A percentile compares a stretch with the other conserved stretches of the same genome.
Evolutionary conservation across 2,888 invertebrate species (phyloP).

Genomic region (Hydropsyche betteni): DNA sequence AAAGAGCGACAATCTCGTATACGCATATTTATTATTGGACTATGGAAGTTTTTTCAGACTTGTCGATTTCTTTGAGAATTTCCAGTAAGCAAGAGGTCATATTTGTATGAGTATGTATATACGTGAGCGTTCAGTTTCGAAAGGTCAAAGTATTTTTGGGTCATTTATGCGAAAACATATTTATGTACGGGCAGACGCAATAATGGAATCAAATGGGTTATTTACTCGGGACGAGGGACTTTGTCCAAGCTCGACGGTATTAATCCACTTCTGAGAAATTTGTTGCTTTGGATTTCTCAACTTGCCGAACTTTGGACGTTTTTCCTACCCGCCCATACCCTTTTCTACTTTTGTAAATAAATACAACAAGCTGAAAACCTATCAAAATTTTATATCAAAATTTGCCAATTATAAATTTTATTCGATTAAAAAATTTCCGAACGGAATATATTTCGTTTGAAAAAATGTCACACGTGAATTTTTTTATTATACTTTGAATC

Average conservation of each 20-base stretch:
- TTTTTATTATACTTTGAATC: background rate
- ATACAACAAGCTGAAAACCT: background rate
- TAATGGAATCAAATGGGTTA: conserved; percentile 32
- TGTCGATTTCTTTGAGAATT: too few species aligned
- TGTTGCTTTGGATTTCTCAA: conserved; percentile 19
- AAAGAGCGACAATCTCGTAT: background rate
- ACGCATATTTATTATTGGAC: too few species aligned
- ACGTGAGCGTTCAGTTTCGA: background rate
- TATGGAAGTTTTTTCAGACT: too few species aligned
- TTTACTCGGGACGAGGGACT: conserved; percentile 29
- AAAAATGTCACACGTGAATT: background rate
- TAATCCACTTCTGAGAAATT: conserved; percentile 32
- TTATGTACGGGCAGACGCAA: conserved; percentile 32
- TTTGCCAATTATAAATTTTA: background rate
- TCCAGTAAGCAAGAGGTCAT: too few species aligned
- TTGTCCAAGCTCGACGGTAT: conserved; percentile 12
- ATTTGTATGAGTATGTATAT: background rate
- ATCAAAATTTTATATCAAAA: background rate
- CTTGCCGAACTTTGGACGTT: conserved; percentile 17
- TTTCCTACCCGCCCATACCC: background rate
- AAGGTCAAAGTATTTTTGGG: conserved; percentile 19
- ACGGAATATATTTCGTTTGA: background rate
- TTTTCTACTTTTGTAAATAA: background rate
- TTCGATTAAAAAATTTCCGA: background rate
- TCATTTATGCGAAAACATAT: conserved; percentile 29